phyloP scores from a whole-genome alignment of 2,888 invertebrate species.

The Catocala fraxini region DNA sequence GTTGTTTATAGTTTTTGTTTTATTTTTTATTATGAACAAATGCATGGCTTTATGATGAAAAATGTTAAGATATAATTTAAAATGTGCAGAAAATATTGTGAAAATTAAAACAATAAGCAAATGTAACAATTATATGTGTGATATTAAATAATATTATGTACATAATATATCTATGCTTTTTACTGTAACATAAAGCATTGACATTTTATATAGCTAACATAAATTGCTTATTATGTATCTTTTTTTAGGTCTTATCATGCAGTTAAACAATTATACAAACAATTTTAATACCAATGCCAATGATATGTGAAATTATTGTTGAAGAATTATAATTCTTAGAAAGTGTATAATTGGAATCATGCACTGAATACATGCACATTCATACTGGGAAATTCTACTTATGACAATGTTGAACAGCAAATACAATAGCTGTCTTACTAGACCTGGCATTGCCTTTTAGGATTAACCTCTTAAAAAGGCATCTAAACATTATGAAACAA shows the following conservation, averaged over 20 bases:
- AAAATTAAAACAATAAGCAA: neutral
- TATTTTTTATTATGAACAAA: neutral
- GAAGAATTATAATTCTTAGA: conserved; percentile 41
- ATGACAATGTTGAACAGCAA: conserved; percentile 11
- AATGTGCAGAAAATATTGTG: no score
- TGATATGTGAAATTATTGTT: conserved; percentile 19
- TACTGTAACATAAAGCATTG: no score
- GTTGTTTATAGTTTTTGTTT: conserved; percentile 7
- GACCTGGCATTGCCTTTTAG: neutral
- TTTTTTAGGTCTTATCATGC: neutral
- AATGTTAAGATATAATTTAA: no score
- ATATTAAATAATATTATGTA: neutral
- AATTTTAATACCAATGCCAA: neutral
- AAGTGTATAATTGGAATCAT: conserved; percentile 39
- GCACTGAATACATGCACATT: conserved; percentile 29
- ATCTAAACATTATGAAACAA: no score
- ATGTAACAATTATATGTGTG: neutral
- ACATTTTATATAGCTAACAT: no score
- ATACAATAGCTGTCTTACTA: neutral
- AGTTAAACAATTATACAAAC: neutral
- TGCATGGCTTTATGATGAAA: no score
- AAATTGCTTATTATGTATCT: neutral
- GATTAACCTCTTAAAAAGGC: no score
- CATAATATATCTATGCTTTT: no score
- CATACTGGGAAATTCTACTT: conserved; percentile 28